Evolutionary conservation across 2,888 invertebrate species (phyloP).

Genomic region (Hypolimnas misippus): DNA sequence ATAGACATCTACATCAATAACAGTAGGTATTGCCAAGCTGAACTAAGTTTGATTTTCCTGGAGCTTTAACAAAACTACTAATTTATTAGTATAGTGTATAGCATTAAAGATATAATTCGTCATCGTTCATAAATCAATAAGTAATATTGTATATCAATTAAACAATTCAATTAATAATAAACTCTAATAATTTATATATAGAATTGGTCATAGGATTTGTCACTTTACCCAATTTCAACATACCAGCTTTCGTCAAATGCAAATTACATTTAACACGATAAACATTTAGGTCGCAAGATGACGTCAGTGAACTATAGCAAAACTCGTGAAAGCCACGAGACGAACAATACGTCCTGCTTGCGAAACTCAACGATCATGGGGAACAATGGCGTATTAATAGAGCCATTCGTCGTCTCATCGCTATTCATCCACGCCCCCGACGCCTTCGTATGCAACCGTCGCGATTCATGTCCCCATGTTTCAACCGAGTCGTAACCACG

Average conservation of each 20-base stretch:
- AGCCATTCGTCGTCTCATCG: conserved; percentile 82
- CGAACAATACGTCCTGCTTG: conserved; percentile 80
- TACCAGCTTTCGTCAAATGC: conserved; percentile 56
- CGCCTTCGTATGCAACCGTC: conserved; percentile 70
- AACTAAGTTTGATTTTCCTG: too few species aligned
- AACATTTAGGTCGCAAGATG: conserved; percentile 69
- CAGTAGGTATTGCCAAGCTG: too few species aligned
- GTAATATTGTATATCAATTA: too few species aligned
- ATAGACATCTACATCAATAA: too few species aligned
- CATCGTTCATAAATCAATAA: too few species aligned
- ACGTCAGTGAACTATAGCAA: conserved; percentile 63
- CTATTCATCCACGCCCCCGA: conserved; percentile 82
- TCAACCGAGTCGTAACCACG: conserved; percentile 22
- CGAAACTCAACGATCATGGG: conserved; percentile 73
- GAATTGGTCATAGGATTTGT: conserved; percentile 50
- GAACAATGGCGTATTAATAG: conserved; percentile 81
- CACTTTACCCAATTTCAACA: conserved; percentile 44
- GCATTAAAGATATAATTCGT: too few species aligned
- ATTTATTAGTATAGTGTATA: too few species aligned
- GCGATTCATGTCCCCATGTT: conserved; percentile 71
- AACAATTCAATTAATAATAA: too few species aligned
- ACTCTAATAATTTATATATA: too few species aligned
- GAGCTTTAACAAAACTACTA: too few species aligned
- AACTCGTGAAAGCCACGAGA: conserved; percentile 70
- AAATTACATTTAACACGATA: conserved; percentile 70